Evolutionary conservation across 2,888 invertebrate genomes (phyloP).

Genomic region (Plagodis dolabraria): DNA sequence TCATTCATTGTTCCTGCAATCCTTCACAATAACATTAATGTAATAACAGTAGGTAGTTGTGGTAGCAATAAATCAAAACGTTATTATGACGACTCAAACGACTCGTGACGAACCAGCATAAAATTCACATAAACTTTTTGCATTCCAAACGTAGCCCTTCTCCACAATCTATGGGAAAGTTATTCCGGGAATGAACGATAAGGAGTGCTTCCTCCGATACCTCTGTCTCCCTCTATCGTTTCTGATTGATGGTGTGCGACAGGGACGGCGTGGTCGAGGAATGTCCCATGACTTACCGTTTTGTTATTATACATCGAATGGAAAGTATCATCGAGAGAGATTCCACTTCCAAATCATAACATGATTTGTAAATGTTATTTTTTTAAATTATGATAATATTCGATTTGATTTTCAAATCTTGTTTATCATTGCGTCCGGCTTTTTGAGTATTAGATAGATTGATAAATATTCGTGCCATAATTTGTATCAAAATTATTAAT

Average conservation of each 20-base stretch:
- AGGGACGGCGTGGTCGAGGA: constrained; percentile 56
- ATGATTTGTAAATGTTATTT: constrained; percentile 35
- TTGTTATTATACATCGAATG: constrained; percentile 77
- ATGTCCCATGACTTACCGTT: constrained; percentile 70
- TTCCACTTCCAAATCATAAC: constrained; percentile 38
- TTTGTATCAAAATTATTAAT: too few relatives aligned
- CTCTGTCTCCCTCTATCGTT: constrained; percentile 47
- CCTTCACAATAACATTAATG: neutral
- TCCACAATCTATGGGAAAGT: constrained; percentile 79
- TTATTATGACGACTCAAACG: constrained; percentile 7
- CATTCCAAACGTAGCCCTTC: constrained; percentile 44
- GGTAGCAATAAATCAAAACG: constrained; percentile 14
- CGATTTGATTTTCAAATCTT: too few relatives aligned
- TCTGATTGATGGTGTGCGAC: constrained; percentile 21
- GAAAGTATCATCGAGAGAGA: constrained; percentile 55
- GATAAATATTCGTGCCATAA: too few relatives aligned
- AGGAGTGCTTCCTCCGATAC: constrained; percentile 65
- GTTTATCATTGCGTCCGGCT: too few relatives aligned
- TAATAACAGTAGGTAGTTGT: neutral
- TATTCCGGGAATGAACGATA: constrained; percentile 81
- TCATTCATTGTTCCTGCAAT: neutral
- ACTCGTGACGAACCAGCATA: constrained; percentile 30
- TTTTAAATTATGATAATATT: constrained; percentile 26
- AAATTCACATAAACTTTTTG: constrained; percentile 40
- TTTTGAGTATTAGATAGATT: too few relatives aligned